Base-by-base conservation (phyloP, 2,888 invertebrate species). In the Phyllotreta cruciferae region DNA sequence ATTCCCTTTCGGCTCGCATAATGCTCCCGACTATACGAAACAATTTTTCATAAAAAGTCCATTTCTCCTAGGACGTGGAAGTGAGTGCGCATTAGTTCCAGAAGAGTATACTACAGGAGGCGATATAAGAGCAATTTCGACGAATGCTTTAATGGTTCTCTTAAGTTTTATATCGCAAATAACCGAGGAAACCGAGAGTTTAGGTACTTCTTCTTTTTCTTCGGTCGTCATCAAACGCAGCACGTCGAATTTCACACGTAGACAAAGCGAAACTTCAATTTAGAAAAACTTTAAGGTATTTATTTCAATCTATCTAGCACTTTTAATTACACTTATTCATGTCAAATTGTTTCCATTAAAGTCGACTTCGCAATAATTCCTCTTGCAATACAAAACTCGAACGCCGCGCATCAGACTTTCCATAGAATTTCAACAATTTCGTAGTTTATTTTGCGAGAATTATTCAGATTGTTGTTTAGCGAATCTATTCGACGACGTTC, bases 21-120 rank as follows among this genome's bases (percentile, higher is more conserved):
- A 63, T 54, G 53, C 63, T 56, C 53, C n/a, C 24, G 42, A 56
- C 62, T 60, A 60, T 24, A 24, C 41, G 60, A 63, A 63, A 66
- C 60, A 60, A 56, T 63, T 66, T 63, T 63, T 63, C 56, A 56
- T 60, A 56, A 60, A 63, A 66, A 60, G 53, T 53, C 56, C 56
- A 61, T 64, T 64, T 64, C 47, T 61, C 58, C 54, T 36, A 45
- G 38, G 42, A 54, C 45, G 56, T 53, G 60, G 44, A 52, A 57
- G 50, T 50, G 45, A 64, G 57, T 57, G 61, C 60, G 60, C 64
- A 54, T 64, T 64, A 64, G 56, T 64, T 60, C 54, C 64, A 61
- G 61, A 61, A 60, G 60, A 60, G 52, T 56, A 64, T 55, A 52
- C 60, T 56, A 52, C 52, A 55, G 47, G 56, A 60, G 56, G 56